Conservation (phyloP, 2,888 invertebrate species). For the Dasysyrphus tricinctus region DNA sequence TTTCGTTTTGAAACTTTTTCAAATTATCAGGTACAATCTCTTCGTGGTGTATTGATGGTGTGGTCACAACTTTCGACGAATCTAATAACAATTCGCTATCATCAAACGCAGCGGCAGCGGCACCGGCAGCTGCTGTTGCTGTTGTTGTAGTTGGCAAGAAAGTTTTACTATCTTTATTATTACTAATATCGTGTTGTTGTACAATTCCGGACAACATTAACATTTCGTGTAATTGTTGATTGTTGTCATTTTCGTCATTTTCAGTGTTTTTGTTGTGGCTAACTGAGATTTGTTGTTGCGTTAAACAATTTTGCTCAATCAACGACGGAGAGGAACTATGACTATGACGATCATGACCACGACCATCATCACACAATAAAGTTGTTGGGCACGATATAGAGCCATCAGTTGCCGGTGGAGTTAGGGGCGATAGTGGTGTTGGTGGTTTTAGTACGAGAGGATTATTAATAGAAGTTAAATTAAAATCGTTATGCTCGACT, state of each 20-base stretch:
- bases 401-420: slow-evolving; percentile 20
- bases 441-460: slow-evolving; percentile 10
- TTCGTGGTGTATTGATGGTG: slow-evolving; percentile 81
- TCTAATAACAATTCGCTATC: slow-evolving; percentile 49
- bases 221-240: slow-evolving; percentile 70
- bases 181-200: slow-evolving; percentile 25
- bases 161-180: slow-evolving; percentile 35
- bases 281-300: slow-evolving; percentile 56
- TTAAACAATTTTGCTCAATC: slow-evolving; percentile 72
- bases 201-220: slow-evolving; percentile 62
- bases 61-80: slow-evolving; percentile 51
- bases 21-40: slow-evolving; percentile 82
- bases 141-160: not conserved
- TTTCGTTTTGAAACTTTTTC: slow-evolving; percentile 79
- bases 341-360: slow-evolving; percentile 33
- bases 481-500: slow-evolving; percentile 70
- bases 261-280: slow-evolving; percentile 23
- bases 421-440: slow-evolving; percentile 15
- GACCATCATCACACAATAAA: slow-evolving; percentile 29
- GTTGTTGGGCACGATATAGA: slow-evolving; percentile 61
- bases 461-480: slow-evolving; percentile 58
- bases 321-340: slow-evolving; percentile 50
- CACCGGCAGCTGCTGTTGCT: not conserved
- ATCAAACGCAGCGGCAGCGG: not conserved
- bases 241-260: slow-evolving; percentile 34